phyloP scores from a whole-genome alignment of 2,113 vertebrate species.

The Polypterus bichir region DNA sequence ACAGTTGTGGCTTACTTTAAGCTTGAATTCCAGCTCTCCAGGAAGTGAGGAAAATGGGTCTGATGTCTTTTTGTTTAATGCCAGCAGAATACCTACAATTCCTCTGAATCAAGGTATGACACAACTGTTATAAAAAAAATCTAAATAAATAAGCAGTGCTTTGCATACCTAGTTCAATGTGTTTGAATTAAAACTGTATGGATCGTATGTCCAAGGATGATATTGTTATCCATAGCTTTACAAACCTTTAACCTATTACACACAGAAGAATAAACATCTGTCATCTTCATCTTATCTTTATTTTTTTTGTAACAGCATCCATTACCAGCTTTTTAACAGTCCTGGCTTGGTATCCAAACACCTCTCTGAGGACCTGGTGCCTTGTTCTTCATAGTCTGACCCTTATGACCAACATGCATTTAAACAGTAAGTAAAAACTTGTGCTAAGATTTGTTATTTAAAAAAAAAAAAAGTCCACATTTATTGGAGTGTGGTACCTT shows the following conservation, averaged over 20 bases:
- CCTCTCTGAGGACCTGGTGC: conserved; percentile 89
- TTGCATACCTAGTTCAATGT: too few relatives aligned
- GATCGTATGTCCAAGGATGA: too few relatives aligned
- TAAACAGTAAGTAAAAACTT: conserved; percentile 62
- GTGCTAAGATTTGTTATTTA: too few relatives aligned
- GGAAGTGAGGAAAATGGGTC: conserved; percentile 75
- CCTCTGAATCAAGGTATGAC: conserved; percentile 85
- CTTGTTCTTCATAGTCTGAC: conserved; percentile 94
- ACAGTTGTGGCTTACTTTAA: conserved; percentile 93
- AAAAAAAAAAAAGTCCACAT: too few relatives aligned
- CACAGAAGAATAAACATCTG: too few relatives aligned
- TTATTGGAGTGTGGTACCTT: too few relatives aligned
- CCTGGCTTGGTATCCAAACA: conserved; percentile 93
- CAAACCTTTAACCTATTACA: too few relatives aligned
- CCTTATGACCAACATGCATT: conserved; percentile 95
- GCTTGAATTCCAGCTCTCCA: conserved; percentile 77
- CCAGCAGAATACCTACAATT: conserved; percentile 85
- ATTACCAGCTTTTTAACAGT: conserved; percentile 90
- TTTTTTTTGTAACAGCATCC: conserved; percentile 58
- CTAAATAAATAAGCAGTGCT: too few relatives aligned
- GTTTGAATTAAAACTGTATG: too few relatives aligned
- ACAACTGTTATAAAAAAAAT: not conserved
- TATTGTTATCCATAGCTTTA: too few relatives aligned
- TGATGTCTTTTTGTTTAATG: conserved; percentile 90
- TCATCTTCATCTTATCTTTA: not conserved